These are phyloP conservation scores for Antheraea assamensis DNA, from an alignment of 2,888 invertebrate genomes.

Conservation along the genomic window DNA sequence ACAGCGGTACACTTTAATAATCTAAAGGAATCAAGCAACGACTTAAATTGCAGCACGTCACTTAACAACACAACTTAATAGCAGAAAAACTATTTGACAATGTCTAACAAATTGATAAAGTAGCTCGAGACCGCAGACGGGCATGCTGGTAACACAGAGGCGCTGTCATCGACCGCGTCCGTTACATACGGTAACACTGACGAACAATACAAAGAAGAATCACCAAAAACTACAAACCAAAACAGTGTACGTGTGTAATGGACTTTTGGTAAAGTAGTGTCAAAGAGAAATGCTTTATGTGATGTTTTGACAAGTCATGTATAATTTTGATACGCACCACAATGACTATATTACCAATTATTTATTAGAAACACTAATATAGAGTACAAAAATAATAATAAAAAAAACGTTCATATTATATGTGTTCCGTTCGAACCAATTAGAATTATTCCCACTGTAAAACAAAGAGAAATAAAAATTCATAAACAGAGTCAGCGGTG, in stretches of 20 bases:
- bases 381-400: neutral
- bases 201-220: slow-evolving; percentile 26
- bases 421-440: neutral
- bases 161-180: slow-evolving; percentile 56
- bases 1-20: neutral
- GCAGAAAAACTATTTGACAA: slow-evolving; percentile 5
- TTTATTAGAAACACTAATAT: too few species aligned
- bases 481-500: neutral
- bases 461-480: neutral
- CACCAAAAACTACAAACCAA: too few species aligned
- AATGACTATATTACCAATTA: too few species aligned
- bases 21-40: neutral
- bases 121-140: slow-evolving; percentile 4
- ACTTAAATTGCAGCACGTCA: neutral
- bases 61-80: neutral
- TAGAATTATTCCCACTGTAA: neutral
- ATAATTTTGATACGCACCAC: too few species aligned
- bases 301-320: too few species aligned
- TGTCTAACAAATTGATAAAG: slow-evolving; percentile 13
- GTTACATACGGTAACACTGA: slow-evolving; percentile 33
- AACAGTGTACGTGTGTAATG: too few species aligned
- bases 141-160: slow-evolving; percentile 16
- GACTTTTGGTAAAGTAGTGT: too few species aligned
- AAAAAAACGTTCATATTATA: neutral
- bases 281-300: too few species aligned